These are phyloP conservation scores for Gymnoscelis rufifasciata DNA, from an alignment of 2,888 invertebrate species.

Conservation along the genomic window DNA sequence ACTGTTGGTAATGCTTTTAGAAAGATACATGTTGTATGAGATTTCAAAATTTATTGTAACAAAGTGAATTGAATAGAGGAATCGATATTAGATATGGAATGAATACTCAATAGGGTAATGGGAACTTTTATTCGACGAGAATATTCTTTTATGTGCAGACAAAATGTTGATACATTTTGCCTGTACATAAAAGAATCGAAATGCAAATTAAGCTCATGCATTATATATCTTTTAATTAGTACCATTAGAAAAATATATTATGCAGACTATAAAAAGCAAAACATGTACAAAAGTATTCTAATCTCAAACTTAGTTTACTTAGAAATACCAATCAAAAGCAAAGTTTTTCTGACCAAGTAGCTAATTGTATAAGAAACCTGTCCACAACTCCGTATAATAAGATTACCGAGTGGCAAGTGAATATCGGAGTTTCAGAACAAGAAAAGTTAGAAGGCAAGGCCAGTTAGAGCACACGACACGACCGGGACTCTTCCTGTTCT, in stretches of 20 bases:
- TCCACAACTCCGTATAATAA: conserved; percentile 63
- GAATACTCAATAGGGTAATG: too few species aligned
- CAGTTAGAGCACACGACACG: conserved; percentile 31
- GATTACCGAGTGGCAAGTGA: conserved; percentile 60
- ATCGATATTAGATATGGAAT: too few species aligned
- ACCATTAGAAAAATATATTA: too few species aligned
- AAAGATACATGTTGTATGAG: background rate
- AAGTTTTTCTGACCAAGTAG: conserved; percentile 47
- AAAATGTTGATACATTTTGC: too few species aligned
- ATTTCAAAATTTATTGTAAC: background rate
- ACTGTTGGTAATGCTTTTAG: conserved; percentile 3
- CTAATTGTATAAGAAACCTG: conserved; percentile 66
- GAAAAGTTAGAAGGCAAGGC: conserved; percentile 40
- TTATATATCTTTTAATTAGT: too few species aligned
- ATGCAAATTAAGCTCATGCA: too few species aligned
- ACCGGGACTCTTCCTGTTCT: conserved; percentile 30
- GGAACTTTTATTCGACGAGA: too few species aligned
- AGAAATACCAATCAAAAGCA: conserved; percentile 20
- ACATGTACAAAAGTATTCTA: background rate
- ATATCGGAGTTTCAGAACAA: conserved; percentile 48
- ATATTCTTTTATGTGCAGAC: too few species aligned
- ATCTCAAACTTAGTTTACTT: background rate
- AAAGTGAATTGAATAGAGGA: too few species aligned
- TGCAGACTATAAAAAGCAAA: too few species aligned
- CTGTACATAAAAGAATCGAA: too few species aligned